phyloP scores from a whole-genome alignment of 2,888 invertebrate species.

The Baronia brevicornis region DNA sequence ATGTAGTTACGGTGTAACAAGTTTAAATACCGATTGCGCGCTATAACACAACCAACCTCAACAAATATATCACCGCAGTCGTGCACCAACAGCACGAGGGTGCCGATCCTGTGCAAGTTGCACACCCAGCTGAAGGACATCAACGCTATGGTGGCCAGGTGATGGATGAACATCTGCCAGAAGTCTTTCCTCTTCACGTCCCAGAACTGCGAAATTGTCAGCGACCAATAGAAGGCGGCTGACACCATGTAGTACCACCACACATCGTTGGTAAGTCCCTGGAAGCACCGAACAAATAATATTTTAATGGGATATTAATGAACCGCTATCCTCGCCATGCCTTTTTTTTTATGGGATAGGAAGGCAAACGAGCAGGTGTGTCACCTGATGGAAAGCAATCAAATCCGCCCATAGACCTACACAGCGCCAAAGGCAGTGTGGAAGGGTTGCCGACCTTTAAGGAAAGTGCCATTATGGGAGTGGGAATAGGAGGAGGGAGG shows the following conservation, averaged over 20 bases:
- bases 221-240: conserved; percentile 95
- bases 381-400: too few relatives aligned
- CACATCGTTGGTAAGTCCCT: conserved; percentile 86
- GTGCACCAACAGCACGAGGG: conserved; percentile 89
- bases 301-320: too few relatives aligned
- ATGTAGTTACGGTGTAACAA: too few relatives aligned
- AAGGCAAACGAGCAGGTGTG: too few relatives aligned
- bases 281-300: conserved; percentile 33
- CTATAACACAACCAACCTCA: conserved; percentile 90
- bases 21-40: too few relatives aligned
- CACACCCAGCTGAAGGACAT: conserved; percentile 96
- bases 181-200: conserved; percentile 95
- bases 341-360: too few relatives aligned
- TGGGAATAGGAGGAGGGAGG: too few relatives aligned
- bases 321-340: too few relatives aligned
- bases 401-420: too few relatives aligned
- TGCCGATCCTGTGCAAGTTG: conserved; percentile 94
- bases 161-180: conserved; percentile 99
- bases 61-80: conserved; percentile 94
- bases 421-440: too few relatives aligned
- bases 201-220: conserved; percentile 92
- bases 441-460: too few relatives aligned
- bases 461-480: too few relatives aligned
- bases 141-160: conserved; percentile 92
- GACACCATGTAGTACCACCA: conserved; percentile 98